Percentiles rank a stretch among this genome's conserved stretches.
Evolutionary conservation across 1,140 invertebrate species (phyloP).

Genomic region (Melitaea cinxia): DNA sequence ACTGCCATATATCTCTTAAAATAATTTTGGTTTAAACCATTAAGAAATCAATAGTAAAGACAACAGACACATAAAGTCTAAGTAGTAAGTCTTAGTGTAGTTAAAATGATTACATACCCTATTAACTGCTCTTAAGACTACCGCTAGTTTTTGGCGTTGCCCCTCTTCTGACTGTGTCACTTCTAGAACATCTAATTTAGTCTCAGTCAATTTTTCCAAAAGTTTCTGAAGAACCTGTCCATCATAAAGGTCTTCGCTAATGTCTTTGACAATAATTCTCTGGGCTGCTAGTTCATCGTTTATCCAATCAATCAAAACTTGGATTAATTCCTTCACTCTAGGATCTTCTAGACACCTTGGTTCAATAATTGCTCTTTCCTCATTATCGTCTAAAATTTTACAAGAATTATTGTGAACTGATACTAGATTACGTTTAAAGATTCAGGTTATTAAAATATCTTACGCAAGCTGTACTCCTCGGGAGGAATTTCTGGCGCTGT

Average conservation of each 20-base stretch:
- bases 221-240: conserved; percentile 99
- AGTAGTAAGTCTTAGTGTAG: too few species aligned
- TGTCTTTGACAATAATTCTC: conserved; percentile 98
- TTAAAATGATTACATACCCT: conserved; percentile 82
- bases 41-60: too few species aligned
- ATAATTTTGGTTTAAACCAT: too few species aligned
- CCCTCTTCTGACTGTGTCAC: conserved; percentile 99
- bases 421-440: neutral
- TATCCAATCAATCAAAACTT: conserved; percentile 98
- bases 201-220: conserved; percentile 94
- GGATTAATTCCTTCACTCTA: conserved; percentile 92
- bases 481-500: conserved; percentile 92
- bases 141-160: conserved; percentile 95
- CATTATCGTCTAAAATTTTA: conserved; percentile 91
- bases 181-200: conserved; percentile 97
- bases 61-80: too few species aligned
- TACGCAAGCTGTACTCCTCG: conserved; percentile 95
- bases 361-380: conserved; percentile 98
- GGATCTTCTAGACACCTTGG: conserved; percentile 92
- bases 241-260: conserved; percentile 99
- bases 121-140: conserved; percentile 94
- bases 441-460: conserved; percentile 42
- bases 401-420: neutral
- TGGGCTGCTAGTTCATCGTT: conserved; percentile 98
- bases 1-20: too few species aligned